These are phyloP conservation scores for Acanthosepion lycidas DNA, from an alignment of 2,888 invertebrate species.

Conservation along the genomic window DNA sequence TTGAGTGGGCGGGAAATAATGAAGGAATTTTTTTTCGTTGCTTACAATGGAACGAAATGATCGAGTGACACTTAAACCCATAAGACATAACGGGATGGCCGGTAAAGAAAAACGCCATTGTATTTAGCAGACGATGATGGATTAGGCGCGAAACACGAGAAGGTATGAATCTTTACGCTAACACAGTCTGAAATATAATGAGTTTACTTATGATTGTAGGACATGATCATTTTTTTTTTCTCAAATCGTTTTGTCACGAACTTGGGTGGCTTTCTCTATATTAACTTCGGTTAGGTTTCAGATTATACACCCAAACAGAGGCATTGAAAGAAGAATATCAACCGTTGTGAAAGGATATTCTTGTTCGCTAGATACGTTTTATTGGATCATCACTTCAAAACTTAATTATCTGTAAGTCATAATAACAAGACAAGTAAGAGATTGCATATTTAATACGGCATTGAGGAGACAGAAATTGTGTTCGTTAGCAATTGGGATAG, in stretches of 20 bases:
- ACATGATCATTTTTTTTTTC: background rate
- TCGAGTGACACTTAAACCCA: background rate
- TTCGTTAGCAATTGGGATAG: too few species aligned
- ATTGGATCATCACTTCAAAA: too few species aligned
- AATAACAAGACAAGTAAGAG: too few species aligned
- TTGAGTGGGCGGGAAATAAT: background rate
- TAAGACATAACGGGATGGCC: conserved; percentile 33
- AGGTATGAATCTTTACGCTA: background rate
- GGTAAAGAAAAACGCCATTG: background rate
- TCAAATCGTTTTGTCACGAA: background rate
- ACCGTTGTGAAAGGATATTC: background rate
- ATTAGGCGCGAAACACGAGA: background rate
- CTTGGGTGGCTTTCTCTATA: background rate
- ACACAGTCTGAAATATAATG: background rate
- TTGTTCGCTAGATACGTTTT: background rate
- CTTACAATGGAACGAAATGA: background rate
- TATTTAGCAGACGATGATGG: background rate
- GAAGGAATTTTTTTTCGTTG: background rate
- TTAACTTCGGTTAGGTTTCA: background rate
- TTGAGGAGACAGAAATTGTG: too few species aligned
- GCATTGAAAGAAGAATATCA: background rate
- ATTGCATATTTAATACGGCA: too few species aligned
- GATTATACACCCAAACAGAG: background rate
- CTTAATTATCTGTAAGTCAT: too few species aligned
- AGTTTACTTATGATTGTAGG: background rate